A percentile compares a stretch with the other conserved stretches of the same genome.
phyloP scores from a whole-genome alignment of 2,113 vertebrate genomes.

The Casuarius casuarius region DNA sequence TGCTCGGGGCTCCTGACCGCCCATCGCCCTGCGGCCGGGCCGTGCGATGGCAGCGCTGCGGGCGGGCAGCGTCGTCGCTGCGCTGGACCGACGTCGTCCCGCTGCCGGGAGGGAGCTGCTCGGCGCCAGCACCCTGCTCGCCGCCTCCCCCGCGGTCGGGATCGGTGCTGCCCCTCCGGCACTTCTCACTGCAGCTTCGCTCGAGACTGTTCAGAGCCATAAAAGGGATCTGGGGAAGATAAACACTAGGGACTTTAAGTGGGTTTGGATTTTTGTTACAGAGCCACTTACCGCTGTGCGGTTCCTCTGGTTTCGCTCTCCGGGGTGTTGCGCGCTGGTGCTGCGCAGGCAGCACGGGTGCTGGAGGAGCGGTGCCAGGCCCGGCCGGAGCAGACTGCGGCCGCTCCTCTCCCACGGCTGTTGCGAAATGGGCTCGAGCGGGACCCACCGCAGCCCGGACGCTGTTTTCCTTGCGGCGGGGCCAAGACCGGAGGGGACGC shows the following conservation, averaged over 20 bases:
- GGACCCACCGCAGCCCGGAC: background rate
- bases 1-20: background rate
- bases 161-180: no score
- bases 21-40: background rate
- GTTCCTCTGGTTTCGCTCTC: background rate
- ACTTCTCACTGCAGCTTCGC: no score
- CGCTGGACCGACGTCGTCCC: no score
- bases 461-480: background rate
- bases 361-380: no score
- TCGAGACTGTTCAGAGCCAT: background rate
- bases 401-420: background rate
- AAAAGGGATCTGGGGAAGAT: background rate
- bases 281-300: background rate
- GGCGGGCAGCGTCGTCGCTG: no score
- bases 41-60: no score
- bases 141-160: no score
- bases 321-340: background rate
- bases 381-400: background rate
- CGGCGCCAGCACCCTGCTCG: no score
- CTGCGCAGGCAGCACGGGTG: no score
- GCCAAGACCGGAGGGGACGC: background rate
- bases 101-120: background rate
- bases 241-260: background rate
- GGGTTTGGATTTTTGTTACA: background rate
- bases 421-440: background rate